Evolutionary conservation across 2,888 invertebrate genomes (phyloP), one percentile per base, ranked within the genome.

Genomic region (Rhagonycha lutea): DNA sequence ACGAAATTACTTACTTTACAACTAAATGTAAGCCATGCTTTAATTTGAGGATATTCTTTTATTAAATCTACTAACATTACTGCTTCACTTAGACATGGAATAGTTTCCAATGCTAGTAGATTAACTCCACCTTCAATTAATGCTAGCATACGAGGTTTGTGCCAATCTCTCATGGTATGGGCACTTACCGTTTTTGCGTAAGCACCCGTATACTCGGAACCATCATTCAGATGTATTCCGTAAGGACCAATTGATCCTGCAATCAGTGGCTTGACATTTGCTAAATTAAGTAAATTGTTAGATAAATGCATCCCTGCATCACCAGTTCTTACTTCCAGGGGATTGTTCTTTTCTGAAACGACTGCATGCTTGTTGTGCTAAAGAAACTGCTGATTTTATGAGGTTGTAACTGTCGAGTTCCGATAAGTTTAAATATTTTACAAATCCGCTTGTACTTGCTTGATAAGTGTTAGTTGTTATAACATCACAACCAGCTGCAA

Each of bases 201-300:
- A 76, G 91, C 91, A 14, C 98, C 98, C 12, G 93, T 93, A 86
- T 98, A 98, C 86, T 98, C 98, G 0, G 98, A 98, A 10, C 95
- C 95, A 86, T 98, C 96, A 84, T 95, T 94, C 47, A 96, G 89
- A 83, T 93, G 94, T 0, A 98, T 98, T 0, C 98, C 98, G 86
- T 96, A 98, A 0, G 98, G 96, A 0, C 98, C 98, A 77, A 98
- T 93, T 0, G 97, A 96, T 0, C 96, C 98, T 24, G 95, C 96
- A 67, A 98, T 91, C 81, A 93, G 85, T 10, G 95, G 93, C 79
- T 86, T 85, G 23, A 79, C 78, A 67, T 74, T 75, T 79, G 78
- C 84, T 81, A 61, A 47, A 47, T 47, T 4, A n/a, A n/a, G n/a
- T n/a, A 47, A 47, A 47, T 12, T 28, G 32, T 26, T 47, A n/a